A percentile compares a stretch with the other conserved stretches of the same genome.
Evolutionary conservation across 2,797 vertebrate genomes (phyloP).

Genomic region (Lagothrix lagotricha): DNA sequence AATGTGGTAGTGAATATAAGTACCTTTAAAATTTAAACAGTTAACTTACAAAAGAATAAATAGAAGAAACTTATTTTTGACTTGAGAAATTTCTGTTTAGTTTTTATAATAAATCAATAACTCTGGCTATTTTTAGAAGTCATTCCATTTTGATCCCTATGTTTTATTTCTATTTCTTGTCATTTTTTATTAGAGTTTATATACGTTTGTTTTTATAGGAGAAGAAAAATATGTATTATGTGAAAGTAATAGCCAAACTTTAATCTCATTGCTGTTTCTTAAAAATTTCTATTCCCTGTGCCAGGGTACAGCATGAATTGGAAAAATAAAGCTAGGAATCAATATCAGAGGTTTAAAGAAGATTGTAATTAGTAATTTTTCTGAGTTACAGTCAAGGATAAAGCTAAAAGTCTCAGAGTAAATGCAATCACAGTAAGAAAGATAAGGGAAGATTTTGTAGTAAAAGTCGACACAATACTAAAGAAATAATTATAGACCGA

Average conservation of each 20-base stretch:
- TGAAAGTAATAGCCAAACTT: background rate
- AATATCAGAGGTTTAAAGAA: background rate
- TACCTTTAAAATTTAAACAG: background rate
- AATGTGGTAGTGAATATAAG: background rate
- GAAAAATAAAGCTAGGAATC: background rate
- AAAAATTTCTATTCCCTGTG: background rate
- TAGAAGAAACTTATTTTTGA: slow-evolving; percentile 3
- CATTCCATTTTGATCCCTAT: background rate
- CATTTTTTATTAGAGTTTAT: background rate
- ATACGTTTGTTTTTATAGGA: background rate
- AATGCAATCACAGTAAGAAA: background rate
- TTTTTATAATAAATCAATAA: background rate
- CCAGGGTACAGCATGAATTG: background rate
- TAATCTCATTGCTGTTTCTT: background rate
- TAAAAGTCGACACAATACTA: background rate
- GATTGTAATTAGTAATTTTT: background rate
- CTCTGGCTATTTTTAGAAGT: background rate
- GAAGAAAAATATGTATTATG: background rate
- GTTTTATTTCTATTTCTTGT: background rate
- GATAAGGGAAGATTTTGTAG: background rate
- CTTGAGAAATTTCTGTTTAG: background rate
- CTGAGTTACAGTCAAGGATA: background rate
- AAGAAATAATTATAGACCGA: background rate
- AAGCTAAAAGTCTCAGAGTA: background rate
- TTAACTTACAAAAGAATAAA: background rate